Base-by-base conservation (phyloP, 2,888 invertebrate genomes). In the Polymixis flavicincta region DNA sequence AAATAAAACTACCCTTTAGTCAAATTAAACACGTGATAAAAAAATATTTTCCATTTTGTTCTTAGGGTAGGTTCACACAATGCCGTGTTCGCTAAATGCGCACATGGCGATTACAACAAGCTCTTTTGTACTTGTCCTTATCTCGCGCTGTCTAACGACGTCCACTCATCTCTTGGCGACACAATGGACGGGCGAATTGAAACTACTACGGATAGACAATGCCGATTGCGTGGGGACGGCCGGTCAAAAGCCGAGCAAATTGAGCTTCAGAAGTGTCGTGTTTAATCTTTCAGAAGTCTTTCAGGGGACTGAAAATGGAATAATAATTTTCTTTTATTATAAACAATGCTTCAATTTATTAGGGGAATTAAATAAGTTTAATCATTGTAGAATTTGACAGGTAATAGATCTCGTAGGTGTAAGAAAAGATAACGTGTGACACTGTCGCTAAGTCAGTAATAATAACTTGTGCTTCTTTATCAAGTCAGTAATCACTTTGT, bases 101-200 rank as follows among this genome's bases (percentile, higher is more conserved):
- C 92, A 89, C 92, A 91, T 89, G 88, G 88, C 92, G 94, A 95
- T 95, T 91, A 96, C 95, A 92, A 90, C 90, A 89, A 91, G 91
- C 91, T 93, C 94, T 91, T 94, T 95, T 95, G 95, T 96, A 93
- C 90, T 89, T 89, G 89, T 91, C 90, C 94, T 95, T 96, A 96
- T 96, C 96, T 92, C 90, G 88, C 89, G 92, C 90, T 92, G 90
- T 88, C 94, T 96, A 96, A 96, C 94, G 96, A 95, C 93, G 90
- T 94, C 95, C 95, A 95, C 96, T 96, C 96, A 93, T 94, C 94
- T 92, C 92, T 71, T 80, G 85, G 77, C 86, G 92, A 92, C 95
- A 95, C 95, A 96, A 96, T 95, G 92, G 93, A 78, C 87, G 89
- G 88, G 92, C 93, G 95, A 95, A 96, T 95, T 95, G 95, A 95